phyloP scores from a whole-genome alignment of 2,113 vertebrate species.

The Rissa tridactyla region DNA sequence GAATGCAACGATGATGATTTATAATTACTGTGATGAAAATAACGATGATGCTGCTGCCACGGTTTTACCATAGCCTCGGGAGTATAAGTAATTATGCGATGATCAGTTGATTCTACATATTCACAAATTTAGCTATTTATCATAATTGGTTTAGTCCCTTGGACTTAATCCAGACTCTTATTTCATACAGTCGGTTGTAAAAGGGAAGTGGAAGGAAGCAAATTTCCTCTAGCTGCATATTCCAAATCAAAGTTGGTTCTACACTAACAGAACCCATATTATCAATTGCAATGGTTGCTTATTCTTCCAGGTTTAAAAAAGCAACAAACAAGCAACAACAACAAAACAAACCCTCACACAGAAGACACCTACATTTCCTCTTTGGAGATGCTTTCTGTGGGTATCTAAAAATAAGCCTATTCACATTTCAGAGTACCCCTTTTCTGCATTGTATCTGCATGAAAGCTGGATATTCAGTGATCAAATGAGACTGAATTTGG shows the following conservation, averaged over 20 bases:
- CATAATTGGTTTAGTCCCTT: slow-evolving; percentile 58
- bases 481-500: neutral
- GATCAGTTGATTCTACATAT: slow-evolving; percentile 59
- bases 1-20: slow-evolving; percentile 26
- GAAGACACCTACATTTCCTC: neutral
- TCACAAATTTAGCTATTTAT: slow-evolving; percentile 63
- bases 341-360: neutral
- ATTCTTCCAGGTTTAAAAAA: neutral
- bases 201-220: neutral
- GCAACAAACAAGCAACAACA: neutral
- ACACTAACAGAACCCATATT: neutral
- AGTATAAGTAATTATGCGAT: slow-evolving; percentile 51
- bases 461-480: neutral
- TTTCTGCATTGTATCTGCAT: neutral
- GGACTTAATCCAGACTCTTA: slow-evolving; percentile 53
- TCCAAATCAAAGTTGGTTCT: neutral
- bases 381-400: neutral
- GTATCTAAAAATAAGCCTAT: neutral
- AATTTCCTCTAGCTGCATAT: neutral
- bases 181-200: slow-evolving; percentile 10
- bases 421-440: neutral
- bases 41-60: slow-evolving; percentile 29
- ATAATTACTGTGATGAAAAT: slow-evolving; percentile 65
- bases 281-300: neutral
- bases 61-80: slow-evolving; percentile 19